Base-by-base conservation (phyloP, 2,113 vertebrate genomes). In the Passer montanus region DNA sequence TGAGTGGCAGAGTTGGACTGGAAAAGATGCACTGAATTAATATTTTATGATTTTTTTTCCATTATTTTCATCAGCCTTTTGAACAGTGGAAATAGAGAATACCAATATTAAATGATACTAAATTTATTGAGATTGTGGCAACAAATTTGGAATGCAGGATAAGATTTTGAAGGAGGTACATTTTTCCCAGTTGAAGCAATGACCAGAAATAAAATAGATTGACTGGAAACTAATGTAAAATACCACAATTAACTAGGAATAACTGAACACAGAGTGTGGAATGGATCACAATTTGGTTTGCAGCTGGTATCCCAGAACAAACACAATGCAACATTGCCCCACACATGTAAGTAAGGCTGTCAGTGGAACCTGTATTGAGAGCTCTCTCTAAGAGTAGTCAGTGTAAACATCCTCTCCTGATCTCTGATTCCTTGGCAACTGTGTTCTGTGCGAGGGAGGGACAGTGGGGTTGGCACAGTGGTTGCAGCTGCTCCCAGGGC, bases 381-480 rank as follows among this genome's bases (percentile, higher is more conserved):
- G 13, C 5, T 47, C 7, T 78, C 35, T 60, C 33, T 15, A 5
- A 14, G 70, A 39, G 20, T 4, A 19, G 0, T 39, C 47, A 11
- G 37, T 11, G 9, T 11, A 39, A 22, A 70, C 0, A 0, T 7
- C 7, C 14, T 49, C 37, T 39, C n/a, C 39, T 24, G 64, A 24
- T 3, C 13, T 15, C 10, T 53, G 64, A 21, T 10, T 18, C 55
- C 10, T 15, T 13, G n/a, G 2, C 1, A 1, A 33, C 44, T 39
- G 7, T 7, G 13, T 11, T n/a, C 49, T 9, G 18, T 4, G 9
- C 0, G 0, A 59, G 10, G 18, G 5, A 68, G 19, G 28, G 39
- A n/a, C 0, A 0, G 5, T 6, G 14, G 1, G 0, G 8, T 0
- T 2, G 14, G 10, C 1, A 2, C 58, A 56, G 52, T 2, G 2